Evolutionary conservation across 1,140 invertebrate species (phyloP).

Genomic region (Agrypnia vestita): DNA sequence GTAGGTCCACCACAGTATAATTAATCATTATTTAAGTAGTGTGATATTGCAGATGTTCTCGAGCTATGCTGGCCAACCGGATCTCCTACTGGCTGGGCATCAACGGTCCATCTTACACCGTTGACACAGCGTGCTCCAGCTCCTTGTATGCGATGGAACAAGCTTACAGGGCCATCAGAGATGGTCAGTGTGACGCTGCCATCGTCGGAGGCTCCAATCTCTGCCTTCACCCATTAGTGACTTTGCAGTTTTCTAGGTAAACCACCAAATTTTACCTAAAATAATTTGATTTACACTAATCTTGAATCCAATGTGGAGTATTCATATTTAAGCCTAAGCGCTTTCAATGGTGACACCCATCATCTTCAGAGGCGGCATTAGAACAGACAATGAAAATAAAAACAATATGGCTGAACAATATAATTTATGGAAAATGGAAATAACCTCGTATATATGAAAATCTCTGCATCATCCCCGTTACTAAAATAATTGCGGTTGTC

Average conservation of each 20-base stretch:
- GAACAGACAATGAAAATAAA: too few species aligned
- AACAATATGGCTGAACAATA: too few species aligned
- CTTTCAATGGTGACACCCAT: too few species aligned
- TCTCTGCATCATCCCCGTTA: too few species aligned
- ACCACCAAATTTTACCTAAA: too few species aligned
- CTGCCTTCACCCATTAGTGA: conserved; percentile 86
- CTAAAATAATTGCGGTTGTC: too few species aligned
- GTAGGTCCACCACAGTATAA: background rate
- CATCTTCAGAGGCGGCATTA: too few species aligned
- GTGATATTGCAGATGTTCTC: conserved; percentile 76
- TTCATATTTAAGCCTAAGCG: too few species aligned
- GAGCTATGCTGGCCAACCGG: conserved; percentile 93
- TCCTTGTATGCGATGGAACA: conserved; percentile 89
- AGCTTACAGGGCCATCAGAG: conserved; percentile 83
- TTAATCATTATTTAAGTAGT: background rate
- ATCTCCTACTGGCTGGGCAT: conserved; percentile 84
- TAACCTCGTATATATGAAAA: too few species aligned
- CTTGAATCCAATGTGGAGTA: too few species aligned
- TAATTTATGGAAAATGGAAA: too few species aligned
- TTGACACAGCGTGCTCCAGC: conserved; percentile 95
- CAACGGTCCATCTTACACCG: conserved; percentile 84
- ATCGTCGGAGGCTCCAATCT: conserved; percentile 90
- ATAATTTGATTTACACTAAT: too few species aligned
- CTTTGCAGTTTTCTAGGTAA: conserved; percentile 85
- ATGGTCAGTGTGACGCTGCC: conserved; percentile 86